Conservation (phyloP, 2,797 vertebrate species). For the Brachymystax lenok region DNA sequence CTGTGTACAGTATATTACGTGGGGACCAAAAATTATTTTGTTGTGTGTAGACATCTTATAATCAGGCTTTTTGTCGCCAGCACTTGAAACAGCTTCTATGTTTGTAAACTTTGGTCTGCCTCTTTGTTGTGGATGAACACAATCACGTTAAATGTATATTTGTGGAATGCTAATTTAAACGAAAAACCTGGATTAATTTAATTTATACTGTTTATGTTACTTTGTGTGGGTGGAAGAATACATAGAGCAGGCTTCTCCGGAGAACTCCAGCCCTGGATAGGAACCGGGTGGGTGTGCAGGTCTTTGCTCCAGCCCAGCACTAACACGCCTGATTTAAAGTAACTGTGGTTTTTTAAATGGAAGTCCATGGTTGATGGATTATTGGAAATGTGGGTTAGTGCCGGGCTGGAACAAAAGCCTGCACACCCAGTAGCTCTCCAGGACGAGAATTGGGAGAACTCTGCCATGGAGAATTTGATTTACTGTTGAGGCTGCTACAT, state of each 20-base stretch:
- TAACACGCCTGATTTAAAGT: background rate
- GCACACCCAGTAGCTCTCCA: background rate
- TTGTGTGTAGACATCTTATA: constrained; percentile 65
- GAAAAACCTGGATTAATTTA: constrained; percentile 78
- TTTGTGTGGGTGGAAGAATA: constrained; percentile 76
- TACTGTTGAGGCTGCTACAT: constrained; percentile 81
- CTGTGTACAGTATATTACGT: constrained; percentile 71
- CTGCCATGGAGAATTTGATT: constrained; percentile 76
- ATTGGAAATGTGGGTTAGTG: background rate
- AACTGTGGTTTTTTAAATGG: background rate
- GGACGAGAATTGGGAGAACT: constrained; percentile 49
- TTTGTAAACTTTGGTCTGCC: constrained; percentile 82
- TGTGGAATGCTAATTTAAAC: constrained; percentile 97
- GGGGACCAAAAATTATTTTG: constrained; percentile 85
- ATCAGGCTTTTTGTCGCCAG: constrained; percentile 72
- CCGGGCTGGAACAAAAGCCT: background rate
- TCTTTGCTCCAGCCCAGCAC: background rate
- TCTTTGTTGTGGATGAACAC: constrained; percentile 77
- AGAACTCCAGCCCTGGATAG: background rate
- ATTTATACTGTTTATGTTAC: constrained; percentile 81
- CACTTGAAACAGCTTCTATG: constrained; percentile 79
- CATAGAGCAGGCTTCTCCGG: constrained; percentile 74
- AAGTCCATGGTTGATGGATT: background rate
- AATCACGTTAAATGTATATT: constrained; percentile 86
- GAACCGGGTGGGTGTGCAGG: background rate